phyloP scores from a whole-genome alignment of 2,888 invertebrate genomes.

The Microdon myrmicae region DNA sequence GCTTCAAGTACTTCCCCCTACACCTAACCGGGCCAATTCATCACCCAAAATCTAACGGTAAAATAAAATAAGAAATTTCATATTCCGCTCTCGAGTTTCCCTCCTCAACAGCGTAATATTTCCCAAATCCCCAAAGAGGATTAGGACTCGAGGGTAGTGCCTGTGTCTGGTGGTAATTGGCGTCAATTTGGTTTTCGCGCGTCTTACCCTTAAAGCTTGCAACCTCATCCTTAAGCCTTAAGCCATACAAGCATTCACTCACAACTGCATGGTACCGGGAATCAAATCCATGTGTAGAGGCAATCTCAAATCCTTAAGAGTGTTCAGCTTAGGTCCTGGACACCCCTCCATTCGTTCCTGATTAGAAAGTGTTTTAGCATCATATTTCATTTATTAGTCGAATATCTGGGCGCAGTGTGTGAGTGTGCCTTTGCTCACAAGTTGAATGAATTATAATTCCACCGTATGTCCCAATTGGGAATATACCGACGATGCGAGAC shows the following conservation, averaged over 20 bases:
- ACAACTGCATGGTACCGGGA: too few species aligned
- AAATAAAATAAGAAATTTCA: conserved; percentile 32
- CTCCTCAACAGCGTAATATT: conserved; percentile 57
- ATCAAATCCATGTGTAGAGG: too few species aligned
- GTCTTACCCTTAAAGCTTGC: conserved; percentile 21
- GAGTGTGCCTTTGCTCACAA: conserved; percentile 28
- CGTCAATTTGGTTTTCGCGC: conserved; percentile 68
- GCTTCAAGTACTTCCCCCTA: conserved; percentile 1
- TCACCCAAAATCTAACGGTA: background rate
- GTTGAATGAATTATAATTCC: conserved; percentile 60
- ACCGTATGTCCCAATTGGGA: conserved; percentile 63
- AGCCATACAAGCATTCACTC: too few species aligned
- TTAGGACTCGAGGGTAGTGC: conserved; percentile 56
- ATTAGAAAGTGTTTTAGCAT: conserved; percentile 56
- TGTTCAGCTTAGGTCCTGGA: too few species aligned
- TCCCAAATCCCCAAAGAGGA: conserved; percentile 67
- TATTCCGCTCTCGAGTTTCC: conserved; percentile 48
- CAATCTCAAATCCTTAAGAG: too few species aligned
- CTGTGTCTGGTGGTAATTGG: conserved; percentile 67
- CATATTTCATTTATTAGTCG: conserved; percentile 57
- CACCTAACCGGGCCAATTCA: conserved; percentile 1
- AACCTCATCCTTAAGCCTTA: too few species aligned
- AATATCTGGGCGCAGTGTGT: conserved; percentile 29
- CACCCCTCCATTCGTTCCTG: conserved; percentile 38
- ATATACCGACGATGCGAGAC: conserved; percentile 50